Evolutionary conservation across 2,888 invertebrate species (phyloP).

Genomic region (Mesochorus sp.): DNA sequence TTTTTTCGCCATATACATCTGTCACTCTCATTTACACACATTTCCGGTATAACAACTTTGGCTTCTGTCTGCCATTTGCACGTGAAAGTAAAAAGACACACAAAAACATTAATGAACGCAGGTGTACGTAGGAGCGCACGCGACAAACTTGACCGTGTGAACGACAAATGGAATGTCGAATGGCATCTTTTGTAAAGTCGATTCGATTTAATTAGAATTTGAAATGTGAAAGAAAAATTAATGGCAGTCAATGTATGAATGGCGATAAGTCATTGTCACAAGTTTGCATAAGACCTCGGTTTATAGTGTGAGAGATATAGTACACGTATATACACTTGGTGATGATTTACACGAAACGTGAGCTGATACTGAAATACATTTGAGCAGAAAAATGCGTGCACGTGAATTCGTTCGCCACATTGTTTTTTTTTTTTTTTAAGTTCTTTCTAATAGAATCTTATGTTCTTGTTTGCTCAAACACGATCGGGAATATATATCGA

Average conservation of each 20-base stretch:
- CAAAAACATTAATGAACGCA: background rate
- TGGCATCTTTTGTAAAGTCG: slow-evolving; percentile 10
- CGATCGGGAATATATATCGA: no score
- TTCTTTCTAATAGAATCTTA: no score
- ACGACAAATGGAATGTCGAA: slow-evolving; percentile 30
- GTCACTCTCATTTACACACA: slow-evolving; percentile 38
- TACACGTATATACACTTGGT: background rate
- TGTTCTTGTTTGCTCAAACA: no score
- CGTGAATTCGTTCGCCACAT: no score
- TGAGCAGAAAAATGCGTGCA: no score
- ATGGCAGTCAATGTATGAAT: slow-evolving; percentile 24
- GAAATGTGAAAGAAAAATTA: slow-evolving; percentile 22
- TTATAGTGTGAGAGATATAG: background rate
- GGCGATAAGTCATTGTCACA: slow-evolving; percentile 23
- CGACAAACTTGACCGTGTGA: slow-evolving; percentile 2
- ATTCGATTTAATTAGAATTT: slow-evolving; percentile 39
- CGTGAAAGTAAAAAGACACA: background rate
- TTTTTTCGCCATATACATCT: slow-evolving; percentile 43
- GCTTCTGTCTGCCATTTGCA: slow-evolving; percentile 29
- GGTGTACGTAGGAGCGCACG: background rate
- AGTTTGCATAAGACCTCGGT: slow-evolving; percentile 26
- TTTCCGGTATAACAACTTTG: slow-evolving; percentile 44
- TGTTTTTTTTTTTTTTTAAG: no score
- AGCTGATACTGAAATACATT: slow-evolving; percentile 1
- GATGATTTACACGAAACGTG: background rate